phyloP scores from a whole-genome alignment of 1,140 invertebrate genomes.

The Armadillidium nasatum region DNA sequence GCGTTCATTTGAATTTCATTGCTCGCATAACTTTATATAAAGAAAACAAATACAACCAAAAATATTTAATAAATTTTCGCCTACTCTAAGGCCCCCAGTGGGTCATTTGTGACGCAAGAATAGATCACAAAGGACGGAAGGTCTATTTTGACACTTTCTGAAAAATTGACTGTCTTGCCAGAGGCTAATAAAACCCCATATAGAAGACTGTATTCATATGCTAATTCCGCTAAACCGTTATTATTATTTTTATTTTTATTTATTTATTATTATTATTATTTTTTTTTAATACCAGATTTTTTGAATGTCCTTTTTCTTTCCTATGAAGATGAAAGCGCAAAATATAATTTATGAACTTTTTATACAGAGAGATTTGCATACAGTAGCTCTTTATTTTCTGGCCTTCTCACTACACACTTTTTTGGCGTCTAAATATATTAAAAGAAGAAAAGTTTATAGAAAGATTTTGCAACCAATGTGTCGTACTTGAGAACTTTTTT shows the following conservation, averaged over 20 bases:
- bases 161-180: conserved; percentile 1
- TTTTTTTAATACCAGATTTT: background rate
- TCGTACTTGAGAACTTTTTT: no score
- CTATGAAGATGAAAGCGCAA: background rate
- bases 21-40: conserved; percentile 4
- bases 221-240: background rate
- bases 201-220: conserved; percentile 3
- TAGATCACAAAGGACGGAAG: background rate
- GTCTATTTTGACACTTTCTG: conserved; percentile 5
- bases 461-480: no score
- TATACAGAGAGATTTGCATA: no score
- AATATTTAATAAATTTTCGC: conserved; percentile 9
- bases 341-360: no score
- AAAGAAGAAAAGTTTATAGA: no score
- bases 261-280: background rate
- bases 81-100: background rate
- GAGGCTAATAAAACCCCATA: background rate
- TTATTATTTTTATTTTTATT: background rate
- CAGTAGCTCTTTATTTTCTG: no score
- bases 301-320: background rate
- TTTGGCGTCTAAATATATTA: no score
- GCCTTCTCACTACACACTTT: no score
- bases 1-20: background rate
- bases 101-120: conserved; percentile 7
- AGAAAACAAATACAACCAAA: background rate